A percentile compares a stretch with the other conserved stretches of the same genome.
Conservation (phyloP, 2,797 vertebrate species). For the Periophthalmus magnuspinnatus region DNA sequence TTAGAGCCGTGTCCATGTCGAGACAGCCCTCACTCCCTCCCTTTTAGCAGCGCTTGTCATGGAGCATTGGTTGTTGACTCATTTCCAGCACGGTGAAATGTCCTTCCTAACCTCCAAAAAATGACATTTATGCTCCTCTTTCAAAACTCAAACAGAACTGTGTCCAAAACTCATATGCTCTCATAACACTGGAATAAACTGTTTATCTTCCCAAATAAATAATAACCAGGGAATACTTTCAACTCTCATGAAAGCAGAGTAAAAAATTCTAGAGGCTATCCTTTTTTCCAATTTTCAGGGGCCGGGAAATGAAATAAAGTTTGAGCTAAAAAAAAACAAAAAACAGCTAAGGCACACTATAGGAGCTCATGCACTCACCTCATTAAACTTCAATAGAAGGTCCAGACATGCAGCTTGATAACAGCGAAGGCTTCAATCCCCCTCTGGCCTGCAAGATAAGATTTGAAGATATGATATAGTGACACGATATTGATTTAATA, state of each 20-base stretch:
- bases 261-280: conserved; percentile 19
- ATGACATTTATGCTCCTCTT: conserved; percentile 28
- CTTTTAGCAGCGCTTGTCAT: conserved; percentile 56
- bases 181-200: conserved; percentile 33
- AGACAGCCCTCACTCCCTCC: conserved; percentile 57
- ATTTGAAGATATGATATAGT: conserved; percentile 46
- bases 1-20: conserved; percentile 49
- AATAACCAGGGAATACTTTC: conserved; percentile 20
- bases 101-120: conserved; percentile 52
- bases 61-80: conserved; percentile 58
- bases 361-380: conserved; percentile 26
- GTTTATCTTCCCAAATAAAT: conserved; percentile 33
- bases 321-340: conserved; percentile 7
- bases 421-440: conserved; percentile 36
- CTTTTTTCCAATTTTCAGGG: conserved; percentile 28
- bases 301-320: conserved; percentile 20
- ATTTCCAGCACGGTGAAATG: conserved; percentile 43
- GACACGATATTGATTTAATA: conserved; percentile 36
- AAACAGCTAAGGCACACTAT: conserved; percentile 15
- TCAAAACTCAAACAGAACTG: conserved; percentile 39
- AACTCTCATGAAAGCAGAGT: conserved; percentile 13
- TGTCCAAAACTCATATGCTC: conserved; percentile 20
- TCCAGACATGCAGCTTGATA: conserved; percentile 49
- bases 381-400: conserved; percentile 40
- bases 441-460: conserved; percentile 40